Evolutionary conservation across 2,797 vertebrate species (phyloP), one percentile per base, ranked within the genome.

Genomic region (Vireo griseus): DNA sequence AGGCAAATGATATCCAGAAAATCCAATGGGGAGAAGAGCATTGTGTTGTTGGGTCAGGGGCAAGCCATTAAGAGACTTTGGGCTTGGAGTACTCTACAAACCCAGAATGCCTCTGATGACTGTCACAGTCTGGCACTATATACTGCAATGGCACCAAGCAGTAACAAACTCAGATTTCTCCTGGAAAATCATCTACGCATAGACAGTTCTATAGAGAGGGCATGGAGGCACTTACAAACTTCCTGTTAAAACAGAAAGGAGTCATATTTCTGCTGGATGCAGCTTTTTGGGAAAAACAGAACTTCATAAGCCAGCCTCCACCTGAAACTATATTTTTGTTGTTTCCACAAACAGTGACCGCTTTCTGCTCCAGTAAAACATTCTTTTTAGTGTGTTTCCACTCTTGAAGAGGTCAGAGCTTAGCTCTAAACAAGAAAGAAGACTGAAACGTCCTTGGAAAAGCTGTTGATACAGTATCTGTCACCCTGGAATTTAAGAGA

Each of bases 21-120:
- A 54, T 13, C 16, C 25, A 29, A 11, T 6, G 3, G 14, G 14
- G 26, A 33, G 10, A 29, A 4, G 1, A 45, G 17, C 2, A 0
- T 4, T n/a, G 33, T 0, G 0, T 11, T 57, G n/a, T 11, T 3
- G 0, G 19, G 24, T 50, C 6, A 40, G 31, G 35, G 37, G 12
- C 5, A 87, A 94, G 28, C 18, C 21, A 42, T 0, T 1, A 16
- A 35, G 51, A 81, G 14, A 29, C 35, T 82, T 5, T 52, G 40
- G 33, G 47, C 29, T 72, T 48, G 29, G 28, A 31, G 13, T 39
- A 25, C 45, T 74, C 67, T 68, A 37, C 55, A 81, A 72, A 76
- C 5, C 10, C 33, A 26, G 31, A 74, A 16, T 13, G 21, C 6
- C n/a, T 71, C 37, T 26, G 40, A 35, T 47, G 52, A 48, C 62